Percentiles rank a stretch among this genome's conserved stretches.
Conservation (phyloP, 2,797 vertebrate species). For the Botia kubotai region DNA sequence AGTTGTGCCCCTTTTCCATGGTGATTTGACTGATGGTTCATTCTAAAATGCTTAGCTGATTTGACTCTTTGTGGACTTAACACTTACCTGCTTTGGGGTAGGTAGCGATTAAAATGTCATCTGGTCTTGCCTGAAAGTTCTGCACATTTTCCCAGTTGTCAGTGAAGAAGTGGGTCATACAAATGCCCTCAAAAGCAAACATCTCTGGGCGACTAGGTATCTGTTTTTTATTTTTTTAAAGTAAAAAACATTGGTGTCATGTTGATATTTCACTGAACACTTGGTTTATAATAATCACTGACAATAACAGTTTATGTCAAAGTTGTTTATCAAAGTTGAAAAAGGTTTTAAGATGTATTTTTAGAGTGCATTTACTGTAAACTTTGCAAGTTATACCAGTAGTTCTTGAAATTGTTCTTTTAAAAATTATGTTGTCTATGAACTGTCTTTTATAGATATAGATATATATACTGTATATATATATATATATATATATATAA, state of each 20-base stretch:
- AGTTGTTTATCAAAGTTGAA: not conserved
- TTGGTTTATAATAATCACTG: not conserved
- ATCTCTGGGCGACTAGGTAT: constrained; percentile 37
- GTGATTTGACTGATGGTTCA: too few species aligned
- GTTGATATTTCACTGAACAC: not conserved
- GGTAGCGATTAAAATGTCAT: constrained; percentile 73
- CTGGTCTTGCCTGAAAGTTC: constrained; percentile 71
- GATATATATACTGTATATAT: too few species aligned
- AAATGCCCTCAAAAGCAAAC: constrained; percentile 72
- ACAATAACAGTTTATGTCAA: not conserved
- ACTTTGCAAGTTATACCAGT: too few species aligned
- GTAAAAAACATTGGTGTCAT: not conserved
- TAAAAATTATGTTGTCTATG: not conserved
- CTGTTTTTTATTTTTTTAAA: constrained; percentile 53
- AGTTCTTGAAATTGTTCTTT: too few species aligned
- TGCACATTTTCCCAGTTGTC: constrained; percentile 74
- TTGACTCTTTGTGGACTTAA: too few species aligned
- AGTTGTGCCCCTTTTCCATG: too few species aligned
- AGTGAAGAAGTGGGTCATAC: constrained; percentile 67
- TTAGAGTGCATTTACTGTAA: too few species aligned
- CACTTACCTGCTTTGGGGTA: constrained; percentile 75
- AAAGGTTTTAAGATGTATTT: too few species aligned
- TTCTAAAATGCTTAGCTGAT: too few species aligned
- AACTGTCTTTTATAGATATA: not conserved
- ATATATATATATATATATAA: too few species aligned